Percentiles rank a stretch among this genome's conserved stretches.
These are phyloP conservation scores for Oasisia sp. DNA, from an alignment of 2,888 invertebrate genomes.

Conservation along the genomic window DNA sequence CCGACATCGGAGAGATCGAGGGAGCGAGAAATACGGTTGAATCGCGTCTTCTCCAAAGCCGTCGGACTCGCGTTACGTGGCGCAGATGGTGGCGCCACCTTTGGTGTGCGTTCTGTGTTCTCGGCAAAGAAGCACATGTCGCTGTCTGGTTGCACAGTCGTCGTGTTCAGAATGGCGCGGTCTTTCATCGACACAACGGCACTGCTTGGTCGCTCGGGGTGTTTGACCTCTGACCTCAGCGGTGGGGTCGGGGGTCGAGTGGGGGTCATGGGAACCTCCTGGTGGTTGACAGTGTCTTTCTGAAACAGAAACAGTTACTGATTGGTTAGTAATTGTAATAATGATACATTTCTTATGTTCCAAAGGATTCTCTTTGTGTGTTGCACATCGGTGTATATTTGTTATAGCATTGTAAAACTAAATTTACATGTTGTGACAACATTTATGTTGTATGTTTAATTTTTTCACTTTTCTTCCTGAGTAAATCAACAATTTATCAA, in stretches of 20 bases:
- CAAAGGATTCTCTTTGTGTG: too few species aligned
- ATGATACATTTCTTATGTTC: not conserved
- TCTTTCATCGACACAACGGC: not conserved
- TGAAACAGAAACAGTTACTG: not conserved
- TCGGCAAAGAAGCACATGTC: not conserved
- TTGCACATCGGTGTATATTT: too few species aligned
- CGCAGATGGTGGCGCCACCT: not conserved
- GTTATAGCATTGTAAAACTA: too few species aligned
- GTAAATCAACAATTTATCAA: too few species aligned
- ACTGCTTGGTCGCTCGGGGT: not conserved
- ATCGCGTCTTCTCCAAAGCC: not conserved
- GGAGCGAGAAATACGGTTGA: not conserved
- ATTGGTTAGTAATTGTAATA: not conserved
- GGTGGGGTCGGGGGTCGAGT: not conserved
- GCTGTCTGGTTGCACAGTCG: not conserved
- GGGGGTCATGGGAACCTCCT: not conserved
- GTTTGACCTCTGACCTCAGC: not conserved
- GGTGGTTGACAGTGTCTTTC: not conserved
- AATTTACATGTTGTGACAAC: too few species aligned
- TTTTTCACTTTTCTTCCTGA: too few species aligned
- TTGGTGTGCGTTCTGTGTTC: not conserved
- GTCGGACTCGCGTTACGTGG: not conserved
- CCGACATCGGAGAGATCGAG: not conserved
- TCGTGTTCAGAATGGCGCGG: not conserved
- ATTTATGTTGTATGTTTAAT: too few species aligned